These are phyloP conservation scores for Poliocrania exsul DNA, from an alignment of 2,797 vertebrate species.

Conservation along the genomic window DNA sequence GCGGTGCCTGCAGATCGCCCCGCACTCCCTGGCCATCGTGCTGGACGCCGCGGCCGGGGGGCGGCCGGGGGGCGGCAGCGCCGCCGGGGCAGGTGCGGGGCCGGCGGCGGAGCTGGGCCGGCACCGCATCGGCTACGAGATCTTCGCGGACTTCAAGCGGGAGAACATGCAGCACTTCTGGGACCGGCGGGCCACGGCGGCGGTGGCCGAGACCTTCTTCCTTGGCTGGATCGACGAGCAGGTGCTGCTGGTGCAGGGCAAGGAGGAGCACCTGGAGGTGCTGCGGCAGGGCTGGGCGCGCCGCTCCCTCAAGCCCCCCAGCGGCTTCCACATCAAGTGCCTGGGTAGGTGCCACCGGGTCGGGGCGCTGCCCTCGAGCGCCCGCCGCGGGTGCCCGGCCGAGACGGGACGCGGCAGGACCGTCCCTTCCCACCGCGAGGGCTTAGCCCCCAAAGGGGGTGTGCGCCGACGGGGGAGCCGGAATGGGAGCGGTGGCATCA, in stretches of 20 bases:
- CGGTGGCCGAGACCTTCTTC: slow-evolving; percentile 93
- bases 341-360: slow-evolving; percentile 83
- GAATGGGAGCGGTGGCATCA: not conserved
- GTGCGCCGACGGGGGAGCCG: not conserved
- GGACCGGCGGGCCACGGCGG: slow-evolving; percentile 91
- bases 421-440: not conserved
- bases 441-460: not conserved
- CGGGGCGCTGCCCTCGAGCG: not conserved
- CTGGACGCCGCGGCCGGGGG: slow-evolving; percentile 74
- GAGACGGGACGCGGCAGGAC: too few species aligned
- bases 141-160: slow-evolving; percentile 96
- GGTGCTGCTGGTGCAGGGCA: slow-evolving; percentile 93
- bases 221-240: slow-evolving; percentile 97
- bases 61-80: not conserved
- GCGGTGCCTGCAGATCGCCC: slow-evolving; percentile 91
- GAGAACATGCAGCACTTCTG: slow-evolving; percentile 94
- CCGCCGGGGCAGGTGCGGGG: not conserved
- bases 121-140: slow-evolving; percentile 93
- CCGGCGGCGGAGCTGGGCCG: slow-evolving; percentile 74
- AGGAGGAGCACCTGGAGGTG: slow-evolving; percentile 93
- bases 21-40: slow-evolving; percentile 95
- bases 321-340: slow-evolving; percentile 93
- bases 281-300: slow-evolving; percentile 94
- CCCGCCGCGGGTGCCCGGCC: too few species aligned
- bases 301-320: slow-evolving; percentile 89